Evolutionary conservation across 2,797 vertebrate genomes (phyloP).

Genomic region (Pangasius djambal): DNA sequence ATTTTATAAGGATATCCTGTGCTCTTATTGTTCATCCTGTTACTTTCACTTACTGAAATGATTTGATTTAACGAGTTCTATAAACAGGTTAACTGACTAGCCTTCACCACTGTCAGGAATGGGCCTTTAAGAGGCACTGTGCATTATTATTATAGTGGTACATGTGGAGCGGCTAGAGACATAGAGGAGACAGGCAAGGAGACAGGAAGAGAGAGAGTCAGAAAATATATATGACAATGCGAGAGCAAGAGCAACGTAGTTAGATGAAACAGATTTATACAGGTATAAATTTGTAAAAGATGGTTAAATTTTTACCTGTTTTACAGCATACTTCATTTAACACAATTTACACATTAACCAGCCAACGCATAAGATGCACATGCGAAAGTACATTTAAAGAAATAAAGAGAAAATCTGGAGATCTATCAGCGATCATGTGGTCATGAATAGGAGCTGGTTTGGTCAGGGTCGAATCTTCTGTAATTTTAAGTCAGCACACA

Average conservation of each 20-base stretch:
- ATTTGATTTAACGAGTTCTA: constrained; percentile 76
- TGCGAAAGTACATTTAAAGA: not conserved
- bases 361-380: not conserved
- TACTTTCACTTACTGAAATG: constrained; percentile 77
- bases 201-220: not conserved
- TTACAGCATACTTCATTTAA: not conserved
- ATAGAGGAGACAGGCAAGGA: constrained; percentile 7
- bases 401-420: not conserved
- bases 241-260: not conserved
- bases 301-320: not conserved
- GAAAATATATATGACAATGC: not conserved
- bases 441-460: not conserved
- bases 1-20: constrained; percentile 54
- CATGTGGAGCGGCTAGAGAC: constrained; percentile 7
- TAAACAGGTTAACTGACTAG: constrained; percentile 81
- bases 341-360: not conserved
- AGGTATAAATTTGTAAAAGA: not conserved
- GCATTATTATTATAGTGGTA: constrained; percentile 64
- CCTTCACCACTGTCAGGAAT: constrained; percentile 61
- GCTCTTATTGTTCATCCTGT: constrained; percentile 73
- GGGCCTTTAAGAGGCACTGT: constrained; percentile 64
- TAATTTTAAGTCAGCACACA: constrained; percentile 32
- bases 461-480: constrained; percentile 14
- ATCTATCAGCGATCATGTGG: not conserved
- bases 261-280: not conserved